These are phyloP conservation scores for Hyposoter dolosus DNA, from an alignment of 2,888 invertebrate species.

Conservation along the genomic window DNA sequence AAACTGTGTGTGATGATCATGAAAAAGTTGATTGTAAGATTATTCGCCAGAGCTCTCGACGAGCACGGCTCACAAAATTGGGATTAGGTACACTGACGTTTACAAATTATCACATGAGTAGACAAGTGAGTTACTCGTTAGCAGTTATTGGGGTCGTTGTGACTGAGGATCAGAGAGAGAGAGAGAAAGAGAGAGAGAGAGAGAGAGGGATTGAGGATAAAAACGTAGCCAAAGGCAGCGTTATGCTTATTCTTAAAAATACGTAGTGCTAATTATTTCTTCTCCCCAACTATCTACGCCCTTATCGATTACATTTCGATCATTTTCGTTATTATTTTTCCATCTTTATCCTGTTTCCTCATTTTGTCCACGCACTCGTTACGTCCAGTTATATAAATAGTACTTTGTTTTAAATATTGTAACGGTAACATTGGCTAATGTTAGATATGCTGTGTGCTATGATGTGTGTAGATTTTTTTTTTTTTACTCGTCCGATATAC, in stretches of 20 bases:
- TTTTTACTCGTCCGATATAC: conserved; percentile 67
- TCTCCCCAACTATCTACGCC: conserved; percentile 73
- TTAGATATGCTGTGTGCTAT: conserved; percentile 66
- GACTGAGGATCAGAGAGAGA: neutral
- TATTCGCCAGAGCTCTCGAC: conserved; percentile 61
- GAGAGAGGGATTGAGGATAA: conserved; percentile 75
- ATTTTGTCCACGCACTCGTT: conserved; percentile 24
- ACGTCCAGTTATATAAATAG: conserved; percentile 68
- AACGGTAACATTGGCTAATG: conserved; percentile 81
- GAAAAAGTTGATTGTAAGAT: conserved; percentile 11
- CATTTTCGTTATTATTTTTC: conserved; percentile 18
- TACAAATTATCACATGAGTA: conserved; percentile 84
- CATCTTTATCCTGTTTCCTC: neutral
- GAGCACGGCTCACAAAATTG: conserved; percentile 70
- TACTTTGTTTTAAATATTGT: conserved; percentile 76
- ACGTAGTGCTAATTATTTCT: conserved; percentile 75
- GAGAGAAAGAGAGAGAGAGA: neutral
- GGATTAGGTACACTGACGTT: conserved; percentile 81
- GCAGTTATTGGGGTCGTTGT: conserved; percentile 73
- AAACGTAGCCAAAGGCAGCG: conserved; percentile 84
- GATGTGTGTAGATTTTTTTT: conserved; percentile 55
- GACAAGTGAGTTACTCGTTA: conserved; percentile 83
- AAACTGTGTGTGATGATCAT: conserved; percentile 6
- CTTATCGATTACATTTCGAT: conserved; percentile 65
- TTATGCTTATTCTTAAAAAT: conserved; percentile 79